phyloP scores from a whole-genome alignment of 2,797 vertebrate species.

The Syndactyla subalaris region DNA sequence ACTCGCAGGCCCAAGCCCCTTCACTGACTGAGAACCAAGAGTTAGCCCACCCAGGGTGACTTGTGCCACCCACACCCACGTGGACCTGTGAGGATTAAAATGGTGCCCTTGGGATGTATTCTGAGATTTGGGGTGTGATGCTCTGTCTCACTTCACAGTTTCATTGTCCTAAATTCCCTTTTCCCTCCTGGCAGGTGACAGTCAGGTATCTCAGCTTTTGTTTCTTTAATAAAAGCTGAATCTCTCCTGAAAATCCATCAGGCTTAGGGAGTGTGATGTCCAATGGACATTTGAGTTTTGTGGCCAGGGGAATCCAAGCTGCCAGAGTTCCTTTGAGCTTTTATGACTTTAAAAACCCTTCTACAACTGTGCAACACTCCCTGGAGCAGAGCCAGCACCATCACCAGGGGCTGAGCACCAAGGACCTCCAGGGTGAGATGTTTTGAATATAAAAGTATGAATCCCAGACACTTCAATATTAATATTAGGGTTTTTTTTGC shows the following conservation, averaged over 20 bases:
- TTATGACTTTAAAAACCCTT: not conserved
- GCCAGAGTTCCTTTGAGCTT: not conserved
- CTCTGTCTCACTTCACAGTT: not conserved
- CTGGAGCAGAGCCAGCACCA: not conserved
- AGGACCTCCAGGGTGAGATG: not conserved
- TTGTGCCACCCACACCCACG: not conserved
- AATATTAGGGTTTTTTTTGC: not conserved
- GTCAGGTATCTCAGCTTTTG: not conserved
- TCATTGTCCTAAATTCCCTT: not conserved
- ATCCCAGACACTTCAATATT: not conserved
- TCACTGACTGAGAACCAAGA: too few relatives aligned
- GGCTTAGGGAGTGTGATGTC: not conserved
- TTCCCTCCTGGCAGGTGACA: not conserved
- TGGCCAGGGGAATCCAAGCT: not conserved
- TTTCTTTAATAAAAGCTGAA: not conserved
- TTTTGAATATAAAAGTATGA: not conserved
- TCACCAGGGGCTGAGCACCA: not conserved
- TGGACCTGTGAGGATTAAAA: not conserved
- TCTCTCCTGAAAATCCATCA: not conserved
- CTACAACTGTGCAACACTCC: not conserved
- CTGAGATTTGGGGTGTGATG: not conserved
- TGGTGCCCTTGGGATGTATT: not conserved
- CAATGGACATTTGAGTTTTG: not conserved
- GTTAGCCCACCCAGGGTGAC: not conserved
- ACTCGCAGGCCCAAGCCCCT: rapidly evolving